A percentile compares a stretch with the other conserved stretches of the same genome.
These are phyloP conservation scores for Hiodon tergisus DNA, from an alignment of 2,113 vertebrate genomes.

Conservation along the genomic window DNA sequence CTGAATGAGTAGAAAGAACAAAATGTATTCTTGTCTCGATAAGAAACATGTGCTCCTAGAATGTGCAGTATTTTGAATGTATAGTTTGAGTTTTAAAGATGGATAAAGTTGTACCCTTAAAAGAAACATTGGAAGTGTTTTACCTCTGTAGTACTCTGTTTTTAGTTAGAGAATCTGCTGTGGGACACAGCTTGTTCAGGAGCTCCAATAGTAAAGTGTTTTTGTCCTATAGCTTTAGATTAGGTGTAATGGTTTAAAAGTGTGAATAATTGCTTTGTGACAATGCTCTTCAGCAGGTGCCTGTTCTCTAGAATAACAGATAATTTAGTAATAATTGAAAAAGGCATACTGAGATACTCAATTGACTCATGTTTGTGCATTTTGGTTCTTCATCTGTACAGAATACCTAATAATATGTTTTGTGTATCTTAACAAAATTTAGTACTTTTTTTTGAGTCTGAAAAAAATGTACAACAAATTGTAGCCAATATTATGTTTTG, in stretches of 20 bases:
- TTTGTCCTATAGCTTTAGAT: slow-evolving; percentile 16
- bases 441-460: background rate
- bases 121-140: background rate
- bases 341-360: background rate
- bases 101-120: background rate
- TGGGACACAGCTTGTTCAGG: background rate
- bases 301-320: background rate
- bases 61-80: slow-evolving; percentile 6
- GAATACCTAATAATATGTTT: background rate
- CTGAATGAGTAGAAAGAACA: background rate
- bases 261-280: background rate
- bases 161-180: background rate
- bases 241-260: background rate
- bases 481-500: background rate
- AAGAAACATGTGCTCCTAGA: background rate
- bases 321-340: background rate
- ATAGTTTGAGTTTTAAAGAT: background rate
- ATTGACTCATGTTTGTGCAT: background rate
- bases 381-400: background rate
- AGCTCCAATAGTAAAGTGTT: background rate
- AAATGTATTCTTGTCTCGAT: background rate
- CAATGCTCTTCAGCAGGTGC: background rate
- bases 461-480: background rate
- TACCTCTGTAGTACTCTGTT: background rate
- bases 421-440: background rate